Evolutionary conservation across 2,113 vertebrate species (phyloP).

Genomic region (Phalacrocorax brasilianus): DNA sequence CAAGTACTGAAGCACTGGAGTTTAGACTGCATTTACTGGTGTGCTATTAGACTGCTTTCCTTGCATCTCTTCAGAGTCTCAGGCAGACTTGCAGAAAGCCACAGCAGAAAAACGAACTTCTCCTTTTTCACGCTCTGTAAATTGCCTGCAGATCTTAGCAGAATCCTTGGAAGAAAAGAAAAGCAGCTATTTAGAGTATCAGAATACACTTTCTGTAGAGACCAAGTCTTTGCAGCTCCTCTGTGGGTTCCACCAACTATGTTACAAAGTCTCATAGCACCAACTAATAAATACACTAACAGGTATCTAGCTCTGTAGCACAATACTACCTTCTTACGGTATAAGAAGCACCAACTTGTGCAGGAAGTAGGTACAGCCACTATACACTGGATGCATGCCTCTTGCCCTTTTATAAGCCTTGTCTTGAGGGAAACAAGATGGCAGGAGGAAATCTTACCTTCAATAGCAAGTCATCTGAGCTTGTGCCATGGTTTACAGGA

Average conservation of each 20-base stretch:
- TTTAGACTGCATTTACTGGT: conserved; percentile 52
- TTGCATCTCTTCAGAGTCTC: conserved; percentile 17
- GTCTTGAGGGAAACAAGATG: not conserved
- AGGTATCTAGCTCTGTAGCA: not conserved
- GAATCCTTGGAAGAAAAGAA: conserved; percentile 78
- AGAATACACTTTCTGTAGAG: not conserved
- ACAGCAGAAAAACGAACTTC: conserved; percentile 95
- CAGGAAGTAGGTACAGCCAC: not conserved
- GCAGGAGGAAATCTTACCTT: conserved; percentile 70
- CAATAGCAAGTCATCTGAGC: conserved; percentile 81
- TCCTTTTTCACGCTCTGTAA: conserved; percentile 88
- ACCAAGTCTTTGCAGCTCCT: not conserved
- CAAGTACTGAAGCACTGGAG: conserved; percentile 65
- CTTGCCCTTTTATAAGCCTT: not conserved
- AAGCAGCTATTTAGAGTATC: not conserved
- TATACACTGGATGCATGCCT: fast-evolving
- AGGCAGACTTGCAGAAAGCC: conserved; percentile 87
- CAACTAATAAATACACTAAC: not conserved
- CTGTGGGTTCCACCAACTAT: not conserved
- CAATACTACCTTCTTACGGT: not conserved
- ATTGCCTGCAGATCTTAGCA: conserved; percentile 88
- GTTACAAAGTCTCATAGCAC: not conserved
- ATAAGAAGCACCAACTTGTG: not conserved
- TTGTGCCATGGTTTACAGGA: conserved; percentile 86
- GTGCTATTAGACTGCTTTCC: conserved; percentile 28